These are phyloP conservation scores for Lucinisca nassula DNA, from an alignment of 2,888 invertebrate species.

Conservation along the genomic window DNA sequence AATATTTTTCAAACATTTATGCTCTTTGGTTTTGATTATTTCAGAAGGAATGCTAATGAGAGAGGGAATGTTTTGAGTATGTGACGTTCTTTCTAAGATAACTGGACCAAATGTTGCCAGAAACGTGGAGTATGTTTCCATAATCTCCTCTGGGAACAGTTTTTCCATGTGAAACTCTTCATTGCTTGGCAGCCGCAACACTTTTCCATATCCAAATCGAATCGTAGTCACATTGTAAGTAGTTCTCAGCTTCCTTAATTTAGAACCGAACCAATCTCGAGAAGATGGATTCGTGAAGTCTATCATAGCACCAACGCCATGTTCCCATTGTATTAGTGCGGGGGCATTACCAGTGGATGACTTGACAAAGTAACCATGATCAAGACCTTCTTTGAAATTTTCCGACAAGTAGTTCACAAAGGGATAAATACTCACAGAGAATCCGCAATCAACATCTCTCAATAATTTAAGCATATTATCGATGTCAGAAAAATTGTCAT, in stretches of 20 bases:
- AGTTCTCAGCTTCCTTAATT: slow-evolving; percentile 91
- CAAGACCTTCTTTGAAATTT: slow-evolving; percentile 94
- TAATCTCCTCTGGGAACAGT: slow-evolving; percentile 67
- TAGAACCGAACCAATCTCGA: slow-evolving; percentile 92
- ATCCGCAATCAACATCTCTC: slow-evolving; percentile 49
- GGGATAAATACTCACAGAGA: slow-evolving; percentile 75
- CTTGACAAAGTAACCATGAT: slow-evolving; percentile 83
- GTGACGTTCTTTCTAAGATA: slow-evolving; percentile 75
- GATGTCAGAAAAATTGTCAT: slow-evolving; percentile 77
- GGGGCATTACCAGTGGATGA: slow-evolving; percentile 83
- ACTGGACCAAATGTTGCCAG: slow-evolving; percentile 60
- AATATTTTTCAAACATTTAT: slow-evolving; percentile 92
- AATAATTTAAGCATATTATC: slow-evolving; percentile 58
- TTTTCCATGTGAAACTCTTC: slow-evolving; percentile 73
- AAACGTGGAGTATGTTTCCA: slow-evolving; percentile 71
- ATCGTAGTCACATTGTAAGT: slow-evolving; percentile 94
- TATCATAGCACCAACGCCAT: slow-evolving; percentile 92
- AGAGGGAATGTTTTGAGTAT: slow-evolving; percentile 94
- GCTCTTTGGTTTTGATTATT: slow-evolving; percentile 93
- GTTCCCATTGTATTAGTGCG: slow-evolving; percentile 90
- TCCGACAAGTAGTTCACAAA: slow-evolving; percentile 80
- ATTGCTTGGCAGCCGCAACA: slow-evolving; percentile 81
- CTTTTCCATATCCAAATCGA: slow-evolving; percentile 93
- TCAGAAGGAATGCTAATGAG: slow-evolving; percentile 93
- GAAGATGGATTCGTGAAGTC: slow-evolving; percentile 96